A percentile compares a stretch with the other conserved stretches of the same genome.
Evolutionary conservation across 1,140 invertebrate genomes (phyloP).

Genomic region (Tetramorium parvispinum): DNA sequence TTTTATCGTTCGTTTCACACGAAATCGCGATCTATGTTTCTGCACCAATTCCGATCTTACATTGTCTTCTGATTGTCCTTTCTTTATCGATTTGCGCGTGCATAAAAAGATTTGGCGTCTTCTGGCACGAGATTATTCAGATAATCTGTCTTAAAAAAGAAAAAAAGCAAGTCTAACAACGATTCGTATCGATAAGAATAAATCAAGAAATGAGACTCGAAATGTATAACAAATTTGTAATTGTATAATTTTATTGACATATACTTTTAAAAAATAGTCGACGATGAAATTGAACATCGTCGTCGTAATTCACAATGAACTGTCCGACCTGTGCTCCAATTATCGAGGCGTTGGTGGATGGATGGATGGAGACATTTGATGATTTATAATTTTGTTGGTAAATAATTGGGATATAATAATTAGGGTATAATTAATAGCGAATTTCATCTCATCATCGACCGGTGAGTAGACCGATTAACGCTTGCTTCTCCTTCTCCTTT

Average conservation of each 20-base stretch:
- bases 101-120: not conserved
- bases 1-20: not conserved
- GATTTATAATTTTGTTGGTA: not conserved
- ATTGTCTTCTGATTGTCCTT: not conserved
- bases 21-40: not conserved
- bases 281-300: not conserved
- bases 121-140: not conserved
- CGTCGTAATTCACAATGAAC: not conserved
- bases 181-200: not conserved
- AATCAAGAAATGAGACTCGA: not conserved
- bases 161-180: not conserved
- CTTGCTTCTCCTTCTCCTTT: constrained; percentile 96
- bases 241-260: constrained; percentile 22
- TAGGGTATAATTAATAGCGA: too few relatives aligned
- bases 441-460: constrained; percentile 78
- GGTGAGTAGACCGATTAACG: constrained; percentile 91
- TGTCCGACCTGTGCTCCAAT: too few relatives aligned
- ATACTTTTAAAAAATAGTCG: not conserved
- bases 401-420: not conserved
- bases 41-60: constrained; percentile 10
- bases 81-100: not conserved
- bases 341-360: not conserved
- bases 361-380: not conserved
- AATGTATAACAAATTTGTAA: not conserved
- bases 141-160: not conserved